Evolutionary conservation across 2,113 vertebrate genomes (phyloP), one percentile per base, ranked within the genome.

Genomic region (Perca schrenkii): DNA sequence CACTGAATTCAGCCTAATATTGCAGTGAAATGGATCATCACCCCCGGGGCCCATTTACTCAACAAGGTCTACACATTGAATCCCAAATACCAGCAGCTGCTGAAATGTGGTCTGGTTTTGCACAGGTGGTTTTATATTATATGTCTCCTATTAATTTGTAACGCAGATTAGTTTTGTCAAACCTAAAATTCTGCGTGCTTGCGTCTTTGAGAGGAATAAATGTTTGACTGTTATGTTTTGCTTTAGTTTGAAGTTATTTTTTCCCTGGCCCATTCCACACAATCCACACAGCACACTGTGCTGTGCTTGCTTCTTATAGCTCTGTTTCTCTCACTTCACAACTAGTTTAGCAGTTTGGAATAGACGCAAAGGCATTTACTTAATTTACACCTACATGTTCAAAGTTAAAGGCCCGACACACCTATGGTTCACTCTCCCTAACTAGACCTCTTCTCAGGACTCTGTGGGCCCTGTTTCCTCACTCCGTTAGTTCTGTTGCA

Each of bases 41-140:
- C 56, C 62, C 4, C 5, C 6, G 63, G 52, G 46, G 25, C 28
- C 66, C 16, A 81, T 72, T 78, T 57, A 46, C 74, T 71, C 54
- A 63, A 22, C 81, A 68, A 53, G 63, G 70, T 19, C 57, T 79
- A 64, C n/a, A 13, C 15, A 0, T 31, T 76, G 79, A 70, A 66
- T 75, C 61, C 52, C 57, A 69, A 56, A 86, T n/a, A 36, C 6
- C 21, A 69, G 43, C 76, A 64, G 49, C 50, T 67, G 65, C 60
- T 77, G 60, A 25, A 8, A 8, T 12, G 22, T 15, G 19, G 12
- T 46, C 34, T 46, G 49, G 17, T 5, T 43, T 22, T 1, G 0
- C 28, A 11, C 3, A 1, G 4, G 14, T 31, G 19, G 53, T 25
- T 61, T 67, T 31, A 16, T 63, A 6, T 57, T 72, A 47, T 40